Evolutionary conservation across 2,888 invertebrate genomes (phyloP).

Genomic region (Pinctada fucata): DNA sequence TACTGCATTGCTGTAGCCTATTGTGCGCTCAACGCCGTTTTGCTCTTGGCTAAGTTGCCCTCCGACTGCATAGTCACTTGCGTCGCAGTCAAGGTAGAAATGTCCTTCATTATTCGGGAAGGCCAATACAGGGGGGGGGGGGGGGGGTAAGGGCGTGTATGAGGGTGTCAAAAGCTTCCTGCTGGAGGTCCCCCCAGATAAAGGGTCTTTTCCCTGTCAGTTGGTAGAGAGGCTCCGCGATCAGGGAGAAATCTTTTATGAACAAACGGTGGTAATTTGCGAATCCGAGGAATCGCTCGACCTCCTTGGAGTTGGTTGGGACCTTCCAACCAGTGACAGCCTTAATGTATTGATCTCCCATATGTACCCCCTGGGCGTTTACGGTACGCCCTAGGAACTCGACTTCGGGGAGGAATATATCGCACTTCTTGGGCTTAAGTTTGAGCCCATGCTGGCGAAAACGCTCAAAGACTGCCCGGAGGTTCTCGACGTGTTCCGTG

Average conservation of each 20-base stretch:
- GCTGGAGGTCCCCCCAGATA: not conserved
- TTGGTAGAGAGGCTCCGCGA: conserved; percentile 17
- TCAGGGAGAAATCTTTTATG: conserved; percentile 15
- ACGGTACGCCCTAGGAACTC: not conserved
- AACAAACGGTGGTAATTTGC: conserved; percentile 34
- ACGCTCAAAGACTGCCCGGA: conserved; percentile 22
- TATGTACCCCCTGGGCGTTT: not conserved
- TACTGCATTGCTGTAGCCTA: conserved; percentile 13
- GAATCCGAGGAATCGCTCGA: conserved; percentile 35
- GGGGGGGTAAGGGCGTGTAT: not conserved
- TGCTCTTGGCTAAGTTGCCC: conserved; percentile 35
- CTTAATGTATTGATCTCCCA: not conserved
- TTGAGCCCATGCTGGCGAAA: conserved; percentile 26
- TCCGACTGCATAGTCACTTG: conserved; percentile 23
- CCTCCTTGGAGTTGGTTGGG: conserved; percentile 18
- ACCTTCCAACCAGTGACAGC: conserved; percentile 18
- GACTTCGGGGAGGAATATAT: conserved; percentile 14
- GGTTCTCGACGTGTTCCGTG: conserved; percentile 15
- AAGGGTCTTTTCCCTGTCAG: conserved; percentile 12
- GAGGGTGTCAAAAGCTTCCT: conserved; percentile 20
- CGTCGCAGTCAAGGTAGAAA: conserved; percentile 32
- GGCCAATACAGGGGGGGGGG: conserved; percentile 14
- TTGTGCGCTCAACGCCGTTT: conserved; percentile 29
- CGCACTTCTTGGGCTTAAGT: conserved; percentile 38
- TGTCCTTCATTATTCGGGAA: conserved; percentile 16